Base-by-base conservation (phyloP, 2,113 vertebrate species). In the Stictonetta naevosa region DNA sequence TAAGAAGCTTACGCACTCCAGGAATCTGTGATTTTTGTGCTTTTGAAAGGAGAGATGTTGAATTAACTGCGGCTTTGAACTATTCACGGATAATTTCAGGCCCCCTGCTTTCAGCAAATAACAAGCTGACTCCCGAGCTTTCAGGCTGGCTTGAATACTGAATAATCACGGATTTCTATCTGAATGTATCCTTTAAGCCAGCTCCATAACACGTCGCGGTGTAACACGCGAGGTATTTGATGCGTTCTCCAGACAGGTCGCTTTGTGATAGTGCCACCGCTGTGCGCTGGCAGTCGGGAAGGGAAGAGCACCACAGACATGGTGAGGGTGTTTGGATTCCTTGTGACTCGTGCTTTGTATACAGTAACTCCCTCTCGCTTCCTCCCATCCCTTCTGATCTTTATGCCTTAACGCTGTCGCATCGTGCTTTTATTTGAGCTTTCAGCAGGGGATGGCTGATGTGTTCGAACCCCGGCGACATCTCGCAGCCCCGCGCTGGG, bases 11-110 rank as follows among this genome's bases (percentile, higher is more conserved):
- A 75, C 92, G 86, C 86, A 33, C 93, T 86, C 86, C 92, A 88
- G 94, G 96, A 96, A 90, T 93, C 96, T 97, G 91, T 96, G 94
- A 95, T 96, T 96, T 94, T 90, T 85, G 4, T 78, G 87, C 94
- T 93, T 96, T 96, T 96, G 95, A 97, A 96, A 96, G 94, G 74
- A 25, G 89, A 91, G 96, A 94, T 95, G 96, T 96, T 88, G 95
- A 96, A 95, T 97, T 96, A 96, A 96, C 91, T 95, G 95, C 75
- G 58, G 91, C 96, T 97, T 97, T 97, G 96, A 97, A 97, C 95
- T 96, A 84, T 93, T 96, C 95, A 87, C 16, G 20, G 96, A 46
- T 97, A 95, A 96, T 96, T 96, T 97, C 90, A 90, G 96, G 64
- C 95, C 95, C 95, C 94, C 96, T 0, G 84, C 94, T 95, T 95